Base-by-base conservation (phyloP, 2,113 vertebrate genomes). In the Chroicocephalus ridibundus region DNA sequence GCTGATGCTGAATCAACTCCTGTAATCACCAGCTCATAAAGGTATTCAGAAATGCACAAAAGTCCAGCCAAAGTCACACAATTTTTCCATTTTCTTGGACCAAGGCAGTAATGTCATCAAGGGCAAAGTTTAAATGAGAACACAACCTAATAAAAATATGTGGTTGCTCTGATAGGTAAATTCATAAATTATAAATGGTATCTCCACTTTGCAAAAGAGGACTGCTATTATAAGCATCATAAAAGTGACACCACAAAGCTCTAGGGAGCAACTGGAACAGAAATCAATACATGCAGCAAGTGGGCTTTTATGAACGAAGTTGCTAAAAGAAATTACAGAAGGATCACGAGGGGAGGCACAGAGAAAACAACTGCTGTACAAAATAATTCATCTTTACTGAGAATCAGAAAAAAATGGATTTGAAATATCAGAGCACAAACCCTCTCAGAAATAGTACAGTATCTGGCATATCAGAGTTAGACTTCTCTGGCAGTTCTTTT, bases 151-250 rank as follows among this genome's bases (percentile, higher is more conserved):
- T 7, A 31, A 66, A 82, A 38, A 10, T 27, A 40, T 7, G 14
- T 38, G 40, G 46, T 8, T 69, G 57, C 25, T 87, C 49, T 38
- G 77, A 55, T 58, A 86, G 80, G 46, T 42, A 82, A 66, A 68
- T 1, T 7, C 22, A 20, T 75, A 2, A 65, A 93, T 95, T 69
- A 58, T 82, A 10, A 17, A 90, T 61, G 58, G 44, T 24, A 21
- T 15, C 61, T 89, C 62, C 78, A 68, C 84, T 93, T 72, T 69
- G 85, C 78, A 74, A 77, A 21, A 54, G 80, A 72, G 40, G 60
- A 6, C 19, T 82, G 86, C 69, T 95, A 51, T 42, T 92, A 7
- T 10, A 24, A 78, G 44, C 3, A 2, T 38, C 89, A 64, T 8
- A 9, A 40, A 84, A 91, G 42, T 27, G 87, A 31, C 54, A 90